phyloP scores from a whole-genome alignment of 2,113 vertebrate species.

The Amphiprion percula region DNA sequence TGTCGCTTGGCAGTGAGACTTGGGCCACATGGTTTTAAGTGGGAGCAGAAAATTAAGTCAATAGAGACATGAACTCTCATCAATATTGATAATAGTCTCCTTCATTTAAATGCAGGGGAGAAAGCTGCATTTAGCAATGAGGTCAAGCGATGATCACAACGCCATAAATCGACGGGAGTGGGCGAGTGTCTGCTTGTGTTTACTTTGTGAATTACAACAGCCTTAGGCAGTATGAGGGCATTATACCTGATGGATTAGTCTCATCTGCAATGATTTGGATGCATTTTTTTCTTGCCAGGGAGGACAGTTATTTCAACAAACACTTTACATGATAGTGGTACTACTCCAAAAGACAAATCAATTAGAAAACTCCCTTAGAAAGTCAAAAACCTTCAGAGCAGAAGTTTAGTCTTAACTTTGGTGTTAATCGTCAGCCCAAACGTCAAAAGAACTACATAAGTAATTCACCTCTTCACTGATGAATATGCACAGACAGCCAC shows the following conservation, averaged over 20 bases:
- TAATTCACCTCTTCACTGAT: not conserved
- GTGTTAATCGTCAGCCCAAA: not conserved
- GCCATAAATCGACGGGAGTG: conserved; percentile 67
- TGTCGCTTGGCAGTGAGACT: conserved; percentile 28
- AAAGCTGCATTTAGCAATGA: conserved; percentile 65
- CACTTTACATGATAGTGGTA: conserved; percentile 4
- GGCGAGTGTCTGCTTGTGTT: conserved; percentile 62
- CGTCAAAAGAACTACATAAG: not conserved
- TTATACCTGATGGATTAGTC: conserved; percentile 61
- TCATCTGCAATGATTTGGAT: conserved; percentile 17
- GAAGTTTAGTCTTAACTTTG: not conserved
- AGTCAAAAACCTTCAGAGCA: conserved; percentile 18
- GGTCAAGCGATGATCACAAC: conserved; percentile 72
- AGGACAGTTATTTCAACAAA: conserved; percentile 34
- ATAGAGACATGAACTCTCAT: conserved; percentile 67
- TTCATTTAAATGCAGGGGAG: conserved; percentile 72
- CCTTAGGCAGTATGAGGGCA: conserved; percentile 43
- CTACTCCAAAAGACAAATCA: conserved; percentile 26
- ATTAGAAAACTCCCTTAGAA: not conserved
- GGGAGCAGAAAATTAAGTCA: conserved; percentile 65
- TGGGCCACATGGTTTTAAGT: conserved; percentile 55
- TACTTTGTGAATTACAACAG: conserved; percentile 71
- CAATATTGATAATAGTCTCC: conserved; percentile 67
- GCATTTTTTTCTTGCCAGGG: not conserved
- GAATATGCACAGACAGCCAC: not conserved